Conservation (phyloP, 2,888 invertebrate species). For the Amaurobius ferox region DNA sequence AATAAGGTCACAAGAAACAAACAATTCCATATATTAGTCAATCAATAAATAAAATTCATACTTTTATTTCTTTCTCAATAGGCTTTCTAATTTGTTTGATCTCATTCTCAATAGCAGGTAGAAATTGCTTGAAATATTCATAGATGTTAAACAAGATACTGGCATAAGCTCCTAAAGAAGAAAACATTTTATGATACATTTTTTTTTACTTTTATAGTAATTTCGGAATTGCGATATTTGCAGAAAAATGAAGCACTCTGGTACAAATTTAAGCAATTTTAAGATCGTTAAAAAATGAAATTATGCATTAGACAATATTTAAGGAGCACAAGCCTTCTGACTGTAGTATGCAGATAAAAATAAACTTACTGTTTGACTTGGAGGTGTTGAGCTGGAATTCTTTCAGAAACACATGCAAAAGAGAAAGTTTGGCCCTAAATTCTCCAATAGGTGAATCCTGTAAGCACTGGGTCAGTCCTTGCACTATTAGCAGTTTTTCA, state of each 20-base stretch:
- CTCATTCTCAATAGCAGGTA: constrained; percentile 81
- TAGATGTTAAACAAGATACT: constrained; percentile 83
- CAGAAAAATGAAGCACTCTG: no score
- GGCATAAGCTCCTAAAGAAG: constrained; percentile 74
- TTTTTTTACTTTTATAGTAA: no score
- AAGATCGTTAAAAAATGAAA: no score
- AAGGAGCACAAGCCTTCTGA: no score
- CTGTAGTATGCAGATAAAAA: background rate
- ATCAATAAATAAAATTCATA: constrained; percentile 72
- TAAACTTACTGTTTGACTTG: background rate
- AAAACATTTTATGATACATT: no score
- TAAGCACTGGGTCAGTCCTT: constrained; percentile 87
- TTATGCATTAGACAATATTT: no score
- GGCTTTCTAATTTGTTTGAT: constrained; percentile 85
- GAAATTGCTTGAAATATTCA: constrained; percentile 88
- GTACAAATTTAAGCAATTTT: no score
- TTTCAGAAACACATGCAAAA: constrained; percentile 84
- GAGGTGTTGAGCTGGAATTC: constrained; percentile 15
- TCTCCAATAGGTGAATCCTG: constrained; percentile 90
- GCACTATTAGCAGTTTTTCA: constrained; percentile 78
- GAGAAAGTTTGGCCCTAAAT: constrained; percentile 86
- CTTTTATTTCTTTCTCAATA: constrained; percentile 91
- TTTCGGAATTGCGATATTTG: no score
- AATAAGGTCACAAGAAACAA: background rate
- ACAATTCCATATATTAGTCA: no score